Evolutionary conservation across 2,888 invertebrate species (phyloP), one percentile per base, ranked within the genome.

Genomic region (Chaitophorus viminalis): DNA sequence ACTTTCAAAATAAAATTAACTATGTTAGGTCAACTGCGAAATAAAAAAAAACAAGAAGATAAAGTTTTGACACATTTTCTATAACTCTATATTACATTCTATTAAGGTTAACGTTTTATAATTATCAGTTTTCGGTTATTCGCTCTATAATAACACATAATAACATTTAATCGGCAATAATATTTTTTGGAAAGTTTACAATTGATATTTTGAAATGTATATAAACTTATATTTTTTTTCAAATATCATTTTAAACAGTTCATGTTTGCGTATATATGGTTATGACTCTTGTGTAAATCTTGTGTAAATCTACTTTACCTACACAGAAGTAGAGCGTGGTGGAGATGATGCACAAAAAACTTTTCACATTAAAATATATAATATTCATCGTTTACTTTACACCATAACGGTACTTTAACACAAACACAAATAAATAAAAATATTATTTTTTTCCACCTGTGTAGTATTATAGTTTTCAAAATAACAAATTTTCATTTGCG

Each of bases 1-100:
- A 83, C 75, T 83, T 83, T 75, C 36, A n/a, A 75, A 83, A 83
- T 75, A 83, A 74, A 83, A 83, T 75, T 83, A 83, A 60, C 83
- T 83, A 21, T 60, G 75, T 36, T 75, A 36, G 74, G 83, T 75
- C 60, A 36, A 83, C 74, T 74, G 60, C 14, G 6, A 39, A 83
- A 60, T 29, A 36, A 39, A 72, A 39, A 72, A 54, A 60, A 54
- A 21, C 54, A 74, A 33, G 14, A 60, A 60, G 60, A 82, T 54
- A 18, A 36, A 82, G 18, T 60, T 65, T 79, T 54, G 33, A 21
- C 72, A 54, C 29, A 70, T 70, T 82, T 46, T 82, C 31, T 31
- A 29, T 31, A 81, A 70, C 31, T 31, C 68, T 39, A 21, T 31
- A 81, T 68, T 39, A 68, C 18, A 39, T 39, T 39, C 1, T 31